Evolutionary conservation across 2,797 vertebrate species (phyloP), one percentile per base, ranked within the genome.

Genomic region (Ctenopoma multispine): DNA sequence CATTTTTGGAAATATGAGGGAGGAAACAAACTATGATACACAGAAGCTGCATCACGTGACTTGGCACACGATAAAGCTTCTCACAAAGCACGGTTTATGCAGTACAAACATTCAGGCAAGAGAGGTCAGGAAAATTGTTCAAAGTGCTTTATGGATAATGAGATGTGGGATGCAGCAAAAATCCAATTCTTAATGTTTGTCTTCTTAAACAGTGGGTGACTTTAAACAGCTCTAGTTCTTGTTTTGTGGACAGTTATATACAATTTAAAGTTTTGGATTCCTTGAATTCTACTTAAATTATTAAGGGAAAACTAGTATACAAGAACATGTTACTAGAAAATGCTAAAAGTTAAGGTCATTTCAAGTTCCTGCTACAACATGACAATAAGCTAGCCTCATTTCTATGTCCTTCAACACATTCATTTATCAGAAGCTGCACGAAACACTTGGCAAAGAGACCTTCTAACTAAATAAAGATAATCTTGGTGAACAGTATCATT

Each of bases 111-210:
- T 92, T 91, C 89, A 91, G 82, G 81, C 79, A 67, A 87, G 78
- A 88, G 82, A 84, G 87, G 87, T 87, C 82, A 75, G 86, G 88
- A 82, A 71, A 84, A 78, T 51, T 56, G 76, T 85, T 90, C 86
- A 92, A 93, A 93, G 92, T 92, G 92, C 91, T 87, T 90, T 58
- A 88, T 81, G 86, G 85, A 81, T 60, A 76, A 66, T 73, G 79
- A 80, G 67, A 87, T 58, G 87, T 80, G 75, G 68, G 83, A 84
- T 24, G 79, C 58, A 56, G 75, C 70, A 14, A 44, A 38, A 51
- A 65, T 72, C 79, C 55, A 50, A 87, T 79, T 83, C 20, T 44
- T 66, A 79, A 78, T 23, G 55, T 65, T 67, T 64, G 54, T 66
- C 47, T 64, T 65, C 71, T 59, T 20, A 24, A 76, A 71, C 56